Percentiles rank a stretch among this genome's conserved stretches.
phyloP scores from a whole-genome alignment of 2,888 invertebrate species.

The Nudaria mundana region DNA sequence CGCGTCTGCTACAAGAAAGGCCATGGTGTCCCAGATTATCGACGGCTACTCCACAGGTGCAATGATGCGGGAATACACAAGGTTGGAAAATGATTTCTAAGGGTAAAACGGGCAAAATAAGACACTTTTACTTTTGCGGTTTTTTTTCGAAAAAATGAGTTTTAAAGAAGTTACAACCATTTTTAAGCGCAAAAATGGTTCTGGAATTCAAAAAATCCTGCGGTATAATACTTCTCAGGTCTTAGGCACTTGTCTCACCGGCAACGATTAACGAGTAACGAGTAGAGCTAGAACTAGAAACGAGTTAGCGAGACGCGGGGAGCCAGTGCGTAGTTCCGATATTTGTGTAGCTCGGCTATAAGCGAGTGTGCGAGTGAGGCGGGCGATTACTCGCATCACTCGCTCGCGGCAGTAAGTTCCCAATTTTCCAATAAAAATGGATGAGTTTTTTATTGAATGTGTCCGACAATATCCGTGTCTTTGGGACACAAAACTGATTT shows the following conservation, averaged over 20 bases:
- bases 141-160: no score
- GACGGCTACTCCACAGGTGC: no score
- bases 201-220: no score
- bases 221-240: no score
- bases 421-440: not conserved
- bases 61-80: no score
- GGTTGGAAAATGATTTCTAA: no score
- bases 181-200: no score
- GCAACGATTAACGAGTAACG: conserved; percentile 4
- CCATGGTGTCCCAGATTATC: no score
- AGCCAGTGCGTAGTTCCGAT: conserved; percentile 15
- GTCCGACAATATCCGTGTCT: conserved; percentile 2
- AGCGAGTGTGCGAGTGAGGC: conserved; percentile 11
- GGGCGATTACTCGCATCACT: conserved; percentile 2
- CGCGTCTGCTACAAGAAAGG: no score
- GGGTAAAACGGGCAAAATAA: no score
- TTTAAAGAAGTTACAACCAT: no score
- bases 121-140: no score
- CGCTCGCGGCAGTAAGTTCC: not conserved
- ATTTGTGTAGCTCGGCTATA: conserved; percentile 10
- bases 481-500: conserved; percentile 3
- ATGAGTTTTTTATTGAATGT: not conserved
- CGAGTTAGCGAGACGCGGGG: conserved; percentile 13
- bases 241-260: conserved; percentile 7
- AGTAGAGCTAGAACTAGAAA: conserved; percentile 15